phyloP scores from a whole-genome alignment of 1,140 invertebrate species.

The Palaemon carinicauda region DNA sequence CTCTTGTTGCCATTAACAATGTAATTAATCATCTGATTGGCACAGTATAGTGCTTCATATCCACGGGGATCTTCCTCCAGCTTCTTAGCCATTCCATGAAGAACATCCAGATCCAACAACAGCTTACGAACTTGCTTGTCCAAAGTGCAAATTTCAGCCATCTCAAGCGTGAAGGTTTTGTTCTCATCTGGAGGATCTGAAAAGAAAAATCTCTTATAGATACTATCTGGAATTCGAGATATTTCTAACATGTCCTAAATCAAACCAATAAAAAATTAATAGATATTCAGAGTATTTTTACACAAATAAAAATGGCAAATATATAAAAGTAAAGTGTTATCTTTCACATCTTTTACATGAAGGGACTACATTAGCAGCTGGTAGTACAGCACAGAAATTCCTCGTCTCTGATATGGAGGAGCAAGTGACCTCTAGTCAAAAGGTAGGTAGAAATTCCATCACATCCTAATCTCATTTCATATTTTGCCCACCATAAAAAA shows the following conservation, averaged over 20 bases:
- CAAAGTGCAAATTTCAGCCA: slow-evolving; percentile 12
- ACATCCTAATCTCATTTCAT: too few relatives aligned
- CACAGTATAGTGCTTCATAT: slow-evolving; percentile 68
- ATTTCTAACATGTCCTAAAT: neutral
- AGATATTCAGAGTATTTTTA: too few relatives aligned
- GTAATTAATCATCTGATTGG: slow-evolving; percentile 68
- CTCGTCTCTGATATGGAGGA: too few relatives aligned
- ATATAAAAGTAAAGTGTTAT: neutral
- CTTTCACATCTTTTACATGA: too few relatives aligned
- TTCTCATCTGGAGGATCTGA: slow-evolving; percentile 3
- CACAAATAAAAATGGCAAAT: neutral
- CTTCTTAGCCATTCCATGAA: slow-evolving; percentile 64
- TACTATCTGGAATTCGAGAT: too few relatives aligned
- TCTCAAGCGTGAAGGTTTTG: neutral
- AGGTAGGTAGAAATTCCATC: too few relatives aligned
- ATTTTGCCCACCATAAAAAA: too few relatives aligned
- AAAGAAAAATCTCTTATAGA: neutral
- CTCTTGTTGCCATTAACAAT: slow-evolving; percentile 59
- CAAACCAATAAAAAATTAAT: neutral
- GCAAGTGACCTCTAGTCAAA: too few relatives aligned
- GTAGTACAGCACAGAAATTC: too few relatives aligned
- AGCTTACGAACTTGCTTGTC: slow-evolving; percentile 64
- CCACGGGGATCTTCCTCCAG: slow-evolving; percentile 63
- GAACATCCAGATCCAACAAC: slow-evolving; percentile 66
- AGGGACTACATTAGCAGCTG: too few relatives aligned